Evolutionary conservation across 2,888 invertebrate genomes (phyloP).

Genomic region (Amitus sp.): DNA sequence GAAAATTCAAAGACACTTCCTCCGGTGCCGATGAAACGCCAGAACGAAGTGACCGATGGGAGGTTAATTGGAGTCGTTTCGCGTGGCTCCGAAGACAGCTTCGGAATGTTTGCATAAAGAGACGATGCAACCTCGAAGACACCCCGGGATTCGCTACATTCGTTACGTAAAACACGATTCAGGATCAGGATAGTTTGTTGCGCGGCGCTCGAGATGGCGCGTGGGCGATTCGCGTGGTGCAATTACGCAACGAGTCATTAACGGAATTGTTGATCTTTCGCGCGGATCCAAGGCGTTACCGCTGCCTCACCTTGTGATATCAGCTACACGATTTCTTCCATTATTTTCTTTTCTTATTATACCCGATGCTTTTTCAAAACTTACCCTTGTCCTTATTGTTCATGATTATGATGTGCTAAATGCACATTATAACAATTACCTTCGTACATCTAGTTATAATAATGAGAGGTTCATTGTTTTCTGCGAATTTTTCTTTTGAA

Average conservation of each 20-base stretch:
- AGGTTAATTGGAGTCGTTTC: background rate
- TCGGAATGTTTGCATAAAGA: background rate
- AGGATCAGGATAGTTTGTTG: slow-evolving; percentile 17
- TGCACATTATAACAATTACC: too few species aligned
- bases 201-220: slow-evolving; percentile 30
- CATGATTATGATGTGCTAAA: too few species aligned
- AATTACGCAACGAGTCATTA: slow-evolving; percentile 51
- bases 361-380: too few species aligned
- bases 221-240: slow-evolving; percentile 46
- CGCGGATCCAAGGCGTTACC: slow-evolving; percentile 13
- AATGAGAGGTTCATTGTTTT: too few species aligned
- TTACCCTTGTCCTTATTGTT: too few species aligned
- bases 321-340: too few species aligned
- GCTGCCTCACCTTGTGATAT: too few species aligned
- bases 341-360: too few species aligned
- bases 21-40: background rate
- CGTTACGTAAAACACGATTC: slow-evolving; percentile 18
- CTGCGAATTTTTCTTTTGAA: too few species aligned
- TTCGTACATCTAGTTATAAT: too few species aligned
- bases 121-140: background rate
- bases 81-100: background rate
- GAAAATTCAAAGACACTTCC: background rate
- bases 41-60: background rate
- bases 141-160: slow-evolving; percentile 12
- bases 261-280: slow-evolving; percentile 50